Percentiles rank a stretch among this genome's conserved stretches.
These are phyloP conservation scores for Pseudomyrmex concolor DNA, from an alignment of 1,140 invertebrate genomes.

Conservation along the genomic window DNA sequence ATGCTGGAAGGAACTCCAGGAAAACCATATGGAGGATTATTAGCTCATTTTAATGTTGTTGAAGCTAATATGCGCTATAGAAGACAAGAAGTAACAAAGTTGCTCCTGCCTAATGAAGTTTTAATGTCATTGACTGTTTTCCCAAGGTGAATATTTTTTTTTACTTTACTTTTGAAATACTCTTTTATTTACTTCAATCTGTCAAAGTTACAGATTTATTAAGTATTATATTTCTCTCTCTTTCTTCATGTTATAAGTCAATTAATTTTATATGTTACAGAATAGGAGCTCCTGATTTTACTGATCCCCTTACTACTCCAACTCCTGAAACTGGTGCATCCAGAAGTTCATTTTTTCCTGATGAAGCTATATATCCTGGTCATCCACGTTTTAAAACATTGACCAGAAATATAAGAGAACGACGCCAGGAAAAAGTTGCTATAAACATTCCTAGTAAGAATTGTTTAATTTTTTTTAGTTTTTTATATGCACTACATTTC, in stretches of 20 bases:
- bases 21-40: conserved; percentile 95
- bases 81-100: conserved; percentile 92
- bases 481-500: background rate
- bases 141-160: conserved; percentile 88
- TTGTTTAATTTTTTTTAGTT: background rate
- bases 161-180: too few relatives aligned
- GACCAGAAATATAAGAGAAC: conserved; percentile 95
- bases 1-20: conserved; percentile 99
- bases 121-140: conserved; percentile 96
- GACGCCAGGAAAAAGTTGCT: conserved; percentile 97
- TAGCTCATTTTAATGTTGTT: conserved; percentile 98
- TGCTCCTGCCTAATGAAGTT: conserved; percentile 92
- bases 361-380: conserved; percentile 96
- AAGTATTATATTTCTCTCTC: too few relatives aligned
- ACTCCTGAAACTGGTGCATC: conserved; percentile 92
- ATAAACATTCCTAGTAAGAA: conserved; percentile 97
- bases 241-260: too few relatives aligned
- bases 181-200: too few relatives aligned
- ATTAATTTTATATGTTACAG: conserved; percentile 83
- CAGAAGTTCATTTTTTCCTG: conserved; percentile 96
- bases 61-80: conserved; percentile 98
- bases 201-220: too few relatives aligned
- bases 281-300: conserved; percentile 95
- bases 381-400: conserved; percentile 98
- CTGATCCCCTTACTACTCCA: conserved; percentile 90